phyloP scores from a whole-genome alignment of 1,140 invertebrate genomes.

The Andrena cerasifolii region DNA sequence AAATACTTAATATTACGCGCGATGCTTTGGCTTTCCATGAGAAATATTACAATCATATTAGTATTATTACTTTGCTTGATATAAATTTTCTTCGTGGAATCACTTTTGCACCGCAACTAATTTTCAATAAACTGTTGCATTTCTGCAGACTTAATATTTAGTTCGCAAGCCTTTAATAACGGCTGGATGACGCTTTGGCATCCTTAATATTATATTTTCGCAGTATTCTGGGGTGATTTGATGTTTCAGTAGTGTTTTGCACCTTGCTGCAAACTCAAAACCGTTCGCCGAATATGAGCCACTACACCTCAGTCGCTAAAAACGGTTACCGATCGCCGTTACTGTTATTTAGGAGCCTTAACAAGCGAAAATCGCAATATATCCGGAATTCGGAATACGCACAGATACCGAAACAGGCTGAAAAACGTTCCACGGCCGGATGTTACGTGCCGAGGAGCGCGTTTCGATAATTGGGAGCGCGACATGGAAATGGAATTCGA shows the following conservation, averaged over 20 bases:
- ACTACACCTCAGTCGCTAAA: constrained; percentile 27
- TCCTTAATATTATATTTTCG: constrained; percentile 25
- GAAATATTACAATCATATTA: no score
- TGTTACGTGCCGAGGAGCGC: neutral
- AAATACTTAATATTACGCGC: no score
- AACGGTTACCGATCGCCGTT: constrained; percentile 13
- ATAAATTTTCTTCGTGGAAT: no score
- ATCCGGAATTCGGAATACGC: neutral
- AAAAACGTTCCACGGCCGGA: constrained; percentile 6
- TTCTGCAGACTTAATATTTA: constrained; percentile 6
- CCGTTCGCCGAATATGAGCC: no score
- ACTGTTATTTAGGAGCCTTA: constrained; percentile 27
- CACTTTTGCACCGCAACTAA: neutral
- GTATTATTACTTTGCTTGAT: no score
- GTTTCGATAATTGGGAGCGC: constrained; percentile 21
- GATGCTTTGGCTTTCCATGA: no score
- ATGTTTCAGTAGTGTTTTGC: no score
- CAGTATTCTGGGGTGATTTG: constrained; percentile 19
- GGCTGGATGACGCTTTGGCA: constrained; percentile 10
- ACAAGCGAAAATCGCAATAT: constrained; percentile 23
- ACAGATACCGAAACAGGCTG: neutral
- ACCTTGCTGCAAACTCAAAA: no score
- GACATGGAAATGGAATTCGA: neutral
- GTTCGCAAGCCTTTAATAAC: neutral
- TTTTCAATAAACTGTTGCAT: neutral